Evolutionary conservation across 2,888 invertebrate species (phyloP).

Genomic region (Campoletis raptor): DNA sequence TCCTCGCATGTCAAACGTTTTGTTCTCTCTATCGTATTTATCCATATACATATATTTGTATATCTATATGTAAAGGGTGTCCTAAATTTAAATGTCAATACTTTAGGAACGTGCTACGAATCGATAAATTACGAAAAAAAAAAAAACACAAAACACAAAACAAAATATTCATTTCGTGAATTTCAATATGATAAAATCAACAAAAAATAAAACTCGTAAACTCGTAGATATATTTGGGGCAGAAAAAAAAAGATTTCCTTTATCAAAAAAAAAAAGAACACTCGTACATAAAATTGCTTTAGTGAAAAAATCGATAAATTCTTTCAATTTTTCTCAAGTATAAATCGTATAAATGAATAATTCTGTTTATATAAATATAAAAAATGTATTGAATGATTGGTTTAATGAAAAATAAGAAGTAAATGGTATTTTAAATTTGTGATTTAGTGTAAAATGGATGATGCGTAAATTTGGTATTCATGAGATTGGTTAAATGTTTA

Average conservation of each 20-base stretch:
- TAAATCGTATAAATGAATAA: not conserved
- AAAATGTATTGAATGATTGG: not conserved
- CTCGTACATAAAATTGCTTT: too few species aligned
- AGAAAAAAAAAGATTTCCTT: too few species aligned
- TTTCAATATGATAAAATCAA: not conserved
- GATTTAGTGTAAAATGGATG: not conserved
- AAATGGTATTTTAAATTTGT: not conserved
- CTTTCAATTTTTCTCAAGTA: too few species aligned
- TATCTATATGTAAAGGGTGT: conserved; percentile 23
- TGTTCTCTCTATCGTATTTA: conserved; percentile 15
- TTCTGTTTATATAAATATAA: not conserved
- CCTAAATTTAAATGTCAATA: not conserved
- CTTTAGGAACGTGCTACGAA: not conserved
- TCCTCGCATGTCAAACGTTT: conserved; percentile 56
- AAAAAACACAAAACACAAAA: not conserved
- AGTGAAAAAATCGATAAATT: too few species aligned
- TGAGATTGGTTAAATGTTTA: not conserved
- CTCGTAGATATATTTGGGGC: too few species aligned
- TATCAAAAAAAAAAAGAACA: too few species aligned
- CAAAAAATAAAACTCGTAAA: not conserved
- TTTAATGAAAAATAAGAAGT: not conserved
- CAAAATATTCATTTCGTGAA: not conserved
- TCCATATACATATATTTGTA: conserved; percentile 20
- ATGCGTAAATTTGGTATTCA: not conserved
- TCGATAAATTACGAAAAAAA: not conserved